These are phyloP conservation scores for Prionace glauca DNA, from an alignment of 2,797 vertebrate species.

Conservation along the genomic window DNA sequence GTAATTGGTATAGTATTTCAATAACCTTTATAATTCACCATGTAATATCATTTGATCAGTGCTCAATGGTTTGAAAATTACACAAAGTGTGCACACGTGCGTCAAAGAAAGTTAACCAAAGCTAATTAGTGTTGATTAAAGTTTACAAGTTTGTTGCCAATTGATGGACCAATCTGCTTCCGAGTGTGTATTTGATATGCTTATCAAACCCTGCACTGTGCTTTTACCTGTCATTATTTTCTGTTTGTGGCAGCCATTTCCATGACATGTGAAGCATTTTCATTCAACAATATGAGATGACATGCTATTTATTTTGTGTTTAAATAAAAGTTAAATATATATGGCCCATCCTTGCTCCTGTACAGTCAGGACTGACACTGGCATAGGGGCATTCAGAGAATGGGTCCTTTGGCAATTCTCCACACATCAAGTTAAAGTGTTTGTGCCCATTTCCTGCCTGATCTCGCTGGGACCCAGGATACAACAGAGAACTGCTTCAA, in stretches of 20 bases:
- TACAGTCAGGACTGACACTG: background rate
- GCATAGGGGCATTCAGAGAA: background rate
- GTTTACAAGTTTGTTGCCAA: background rate
- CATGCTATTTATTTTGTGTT: background rate
- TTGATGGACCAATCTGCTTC: background rate
- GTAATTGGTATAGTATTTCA: background rate
- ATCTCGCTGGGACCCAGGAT: background rate
- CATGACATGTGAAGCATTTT: background rate
- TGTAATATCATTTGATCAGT: background rate
- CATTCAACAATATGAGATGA: background rate
- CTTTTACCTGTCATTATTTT: background rate
- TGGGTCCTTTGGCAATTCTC: background rate
- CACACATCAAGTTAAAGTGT: background rate
- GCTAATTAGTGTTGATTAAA: background rate
- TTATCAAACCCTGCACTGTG: no score
- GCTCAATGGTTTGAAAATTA: background rate
- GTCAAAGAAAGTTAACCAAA: background rate
- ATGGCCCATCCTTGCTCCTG: background rate
- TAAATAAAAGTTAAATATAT: background rate
- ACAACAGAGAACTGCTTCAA: background rate
- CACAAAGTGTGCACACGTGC: background rate
- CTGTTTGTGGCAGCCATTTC: background rate
- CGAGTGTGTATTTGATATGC: background rate
- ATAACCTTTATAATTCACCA: background rate
- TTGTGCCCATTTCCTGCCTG: background rate